Evolutionary conservation across 2,113 vertebrate genomes (phyloP).

Genomic region (Melanerpes aurifrons): DNA sequence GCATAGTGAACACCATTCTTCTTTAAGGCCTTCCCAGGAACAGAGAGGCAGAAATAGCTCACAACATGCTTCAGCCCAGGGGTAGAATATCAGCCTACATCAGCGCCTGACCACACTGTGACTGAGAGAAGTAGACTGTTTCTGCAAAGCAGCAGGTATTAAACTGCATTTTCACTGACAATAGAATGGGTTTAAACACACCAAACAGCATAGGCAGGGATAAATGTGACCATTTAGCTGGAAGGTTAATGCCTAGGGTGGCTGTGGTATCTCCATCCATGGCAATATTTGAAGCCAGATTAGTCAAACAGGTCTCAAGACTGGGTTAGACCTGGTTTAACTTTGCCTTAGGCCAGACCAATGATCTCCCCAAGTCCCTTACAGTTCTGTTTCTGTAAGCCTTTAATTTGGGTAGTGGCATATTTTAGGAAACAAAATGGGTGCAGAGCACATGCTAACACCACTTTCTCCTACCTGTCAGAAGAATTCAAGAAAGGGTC

Average conservation of each 20-base stretch:
- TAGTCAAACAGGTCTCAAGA: neutral
- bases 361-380: neutral
- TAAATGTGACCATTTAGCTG: neutral
- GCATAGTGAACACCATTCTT: neutral
- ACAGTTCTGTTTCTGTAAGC: neutral
- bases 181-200: neutral
- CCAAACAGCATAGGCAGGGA: neutral
- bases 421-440: neutral
- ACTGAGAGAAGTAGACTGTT: neutral
- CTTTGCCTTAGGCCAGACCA: neutral
- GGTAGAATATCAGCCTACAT: neutral
- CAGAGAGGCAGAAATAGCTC: neutral
- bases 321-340: neutral
- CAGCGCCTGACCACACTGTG: neutral
- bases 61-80: neutral
- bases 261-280: neutral
- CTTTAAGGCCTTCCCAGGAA: neutral
- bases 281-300: neutral
- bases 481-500: neutral
- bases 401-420: neutral
- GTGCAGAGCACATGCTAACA: neutral
- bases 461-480: neutral
- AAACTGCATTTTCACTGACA: neutral
- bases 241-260: neutral
- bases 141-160: neutral